These are phyloP conservation scores for Lichenostomus cassidix DNA, from an alignment of 2,113 vertebrate species.

Conservation along the genomic window DNA sequence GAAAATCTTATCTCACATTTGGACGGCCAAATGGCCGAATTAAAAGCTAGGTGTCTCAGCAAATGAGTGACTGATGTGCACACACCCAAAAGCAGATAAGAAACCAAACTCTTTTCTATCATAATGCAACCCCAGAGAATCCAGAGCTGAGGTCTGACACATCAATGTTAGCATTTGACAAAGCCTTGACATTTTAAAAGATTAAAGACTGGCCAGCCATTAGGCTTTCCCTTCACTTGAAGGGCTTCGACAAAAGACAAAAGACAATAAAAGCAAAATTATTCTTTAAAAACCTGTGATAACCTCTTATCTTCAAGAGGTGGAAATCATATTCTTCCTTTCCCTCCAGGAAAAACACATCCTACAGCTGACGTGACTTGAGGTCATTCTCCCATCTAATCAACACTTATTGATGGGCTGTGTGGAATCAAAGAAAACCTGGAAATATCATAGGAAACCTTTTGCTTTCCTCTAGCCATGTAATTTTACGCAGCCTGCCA, in stretches of 20 bases:
- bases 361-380: conserved; percentile 24
- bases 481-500: not conserved
- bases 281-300: not conserved
- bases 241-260: not conserved
- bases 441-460: conserved; percentile 64
- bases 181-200: not conserved
- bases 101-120: not conserved
- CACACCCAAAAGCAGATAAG: not conserved
- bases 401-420: conserved; percentile 41
- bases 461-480: conserved; percentile 13
- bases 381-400: conserved; percentile 42
- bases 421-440: conserved; percentile 58
- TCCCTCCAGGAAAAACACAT: conserved; percentile 44
- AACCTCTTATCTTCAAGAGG: not conserved
- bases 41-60: not conserved
- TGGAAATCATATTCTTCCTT: conserved; percentile 12
- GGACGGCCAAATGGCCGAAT: not conserved
- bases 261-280: not conserved
- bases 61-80: not conserved
- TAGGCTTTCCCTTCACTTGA: not conserved
- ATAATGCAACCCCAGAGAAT: not conserved
- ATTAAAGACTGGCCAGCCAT: not conserved
- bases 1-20: not conserved
- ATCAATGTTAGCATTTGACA: not conserved
- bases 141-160: rapidly evolving